These are phyloP conservation scores for Nomada fucata DNA, from an alignment of 2,888 invertebrate species.

Conservation along the genomic window DNA sequence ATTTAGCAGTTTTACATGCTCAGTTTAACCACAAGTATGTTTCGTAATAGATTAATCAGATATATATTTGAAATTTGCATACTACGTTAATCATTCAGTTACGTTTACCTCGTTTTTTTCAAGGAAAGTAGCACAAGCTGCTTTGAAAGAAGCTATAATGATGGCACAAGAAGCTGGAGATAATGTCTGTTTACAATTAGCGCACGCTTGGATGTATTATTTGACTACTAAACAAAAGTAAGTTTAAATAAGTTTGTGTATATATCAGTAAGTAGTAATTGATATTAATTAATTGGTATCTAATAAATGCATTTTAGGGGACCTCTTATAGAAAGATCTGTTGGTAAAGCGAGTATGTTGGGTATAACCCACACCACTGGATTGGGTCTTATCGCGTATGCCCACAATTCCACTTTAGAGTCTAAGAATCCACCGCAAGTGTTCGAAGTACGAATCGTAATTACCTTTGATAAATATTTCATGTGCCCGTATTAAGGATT, in stretches of 20 bases:
- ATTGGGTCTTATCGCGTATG: conserved; percentile 90
- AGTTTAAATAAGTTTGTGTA: conserved; percentile 36
- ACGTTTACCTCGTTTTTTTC: conserved; percentile 71
- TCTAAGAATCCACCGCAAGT: conserved; percentile 88
- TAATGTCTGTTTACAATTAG: conserved; percentile 93
- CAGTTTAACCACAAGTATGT: conserved; percentile 92
- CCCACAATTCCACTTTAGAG: conserved; percentile 90
- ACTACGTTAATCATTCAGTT: not conserved
- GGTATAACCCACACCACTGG: conserved; percentile 90
- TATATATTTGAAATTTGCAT: not conserved
- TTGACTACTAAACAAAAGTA: conserved; percentile 85
- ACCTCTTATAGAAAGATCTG: conserved; percentile 88
- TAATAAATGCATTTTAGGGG: conserved; percentile 84
- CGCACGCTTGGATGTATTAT: conserved; percentile 92
- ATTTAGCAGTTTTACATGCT: conserved; percentile 94
- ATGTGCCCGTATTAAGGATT: not conserved
- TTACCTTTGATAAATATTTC: not conserved
- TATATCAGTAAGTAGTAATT: not conserved
- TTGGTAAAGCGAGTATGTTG: conserved; percentile 89
- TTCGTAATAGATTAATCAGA: conserved; percentile 10
- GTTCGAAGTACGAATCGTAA: conserved; percentile 85
- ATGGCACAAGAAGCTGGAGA: conserved; percentile 95
- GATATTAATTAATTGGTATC: conserved; percentile 46
- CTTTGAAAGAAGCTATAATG: conserved; percentile 94
- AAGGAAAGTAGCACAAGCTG: conserved; percentile 91